Conservation (phyloP, 1,140 invertebrate genomes). For the Onthophagus taurus region DNA sequence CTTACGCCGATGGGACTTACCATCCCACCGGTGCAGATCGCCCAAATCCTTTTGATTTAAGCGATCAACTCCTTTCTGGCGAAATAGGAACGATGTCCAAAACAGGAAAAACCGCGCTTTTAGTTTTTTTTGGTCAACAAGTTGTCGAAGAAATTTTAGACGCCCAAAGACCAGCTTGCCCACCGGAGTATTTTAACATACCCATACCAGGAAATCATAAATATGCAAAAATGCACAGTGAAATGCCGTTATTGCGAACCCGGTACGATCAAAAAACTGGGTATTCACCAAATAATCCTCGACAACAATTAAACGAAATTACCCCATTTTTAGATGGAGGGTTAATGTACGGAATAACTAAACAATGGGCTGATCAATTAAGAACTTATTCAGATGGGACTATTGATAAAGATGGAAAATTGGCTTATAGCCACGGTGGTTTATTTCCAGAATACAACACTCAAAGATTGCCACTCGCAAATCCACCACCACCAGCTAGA, state of each 20-base stretch:
- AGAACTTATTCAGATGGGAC: slow-evolving; percentile 42
- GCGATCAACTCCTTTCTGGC: slow-evolving; percentile 44
- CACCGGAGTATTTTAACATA: slow-evolving; percentile 50
- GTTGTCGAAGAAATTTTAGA: slow-evolving; percentile 56
- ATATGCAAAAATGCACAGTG: slow-evolving; percentile 32
- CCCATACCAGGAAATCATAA: slow-evolving; percentile 40
- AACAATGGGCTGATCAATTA: slow-evolving; percentile 48
- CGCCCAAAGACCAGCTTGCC: slow-evolving; percentile 47
- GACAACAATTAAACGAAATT: slow-evolving; percentile 53
- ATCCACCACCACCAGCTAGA: slow-evolving; percentile 48
- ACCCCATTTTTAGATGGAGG: slow-evolving; percentile 53
- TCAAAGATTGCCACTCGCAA: slow-evolving; percentile 45
- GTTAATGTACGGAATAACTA: slow-evolving; percentile 49
- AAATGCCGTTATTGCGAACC: slow-evolving; percentile 43
- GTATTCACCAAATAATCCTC: slow-evolving; percentile 45
- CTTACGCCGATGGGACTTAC: slow-evolving; percentile 56
- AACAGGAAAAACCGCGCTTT: slow-evolving; percentile 52
- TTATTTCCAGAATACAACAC: slow-evolving; percentile 46
- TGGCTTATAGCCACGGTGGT: slow-evolving; percentile 37
- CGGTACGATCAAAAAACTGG: slow-evolving; percentile 43
- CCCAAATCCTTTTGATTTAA: slow-evolving; percentile 48
- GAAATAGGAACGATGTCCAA: slow-evolving; percentile 39
- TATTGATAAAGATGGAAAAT: slow-evolving; percentile 36
- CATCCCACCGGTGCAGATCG: slow-evolving; percentile 38
- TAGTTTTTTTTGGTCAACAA: slow-evolving; percentile 62